Evolutionary conservation across 2,797 vertebrate genomes (phyloP).

Genomic region (Australoheros facetus): DNA sequence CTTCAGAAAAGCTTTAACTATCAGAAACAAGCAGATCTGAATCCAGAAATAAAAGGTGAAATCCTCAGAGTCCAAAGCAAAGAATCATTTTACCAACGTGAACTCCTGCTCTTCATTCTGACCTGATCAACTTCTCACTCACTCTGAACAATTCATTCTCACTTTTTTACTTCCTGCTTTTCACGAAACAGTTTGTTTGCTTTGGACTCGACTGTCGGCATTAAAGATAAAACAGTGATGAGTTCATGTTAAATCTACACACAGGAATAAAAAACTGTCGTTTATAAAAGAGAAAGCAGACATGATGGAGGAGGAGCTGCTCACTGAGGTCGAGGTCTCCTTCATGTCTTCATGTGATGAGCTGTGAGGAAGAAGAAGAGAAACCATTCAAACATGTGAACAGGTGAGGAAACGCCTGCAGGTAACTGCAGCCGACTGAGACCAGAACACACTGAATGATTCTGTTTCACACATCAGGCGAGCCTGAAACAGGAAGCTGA

Average conservation of each 20-base stretch:
- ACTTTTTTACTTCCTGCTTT: background rate
- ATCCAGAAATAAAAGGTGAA: too few species aligned
- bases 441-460: background rate
- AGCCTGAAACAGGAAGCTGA: background rate
- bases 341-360: conserved; percentile 70
- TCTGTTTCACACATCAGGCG: too few species aligned
- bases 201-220: background rate
- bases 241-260: background rate
- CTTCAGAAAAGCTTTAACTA: background rate
- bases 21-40: background rate
- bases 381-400: background rate
- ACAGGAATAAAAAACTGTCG: background rate
- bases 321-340: background rate
- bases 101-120: too few species aligned
- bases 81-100: too few species aligned
- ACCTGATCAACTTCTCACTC: too few species aligned
- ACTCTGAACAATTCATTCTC: too few species aligned
- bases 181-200: background rate
- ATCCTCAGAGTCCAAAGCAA: too few species aligned
- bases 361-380: conserved; percentile 35
- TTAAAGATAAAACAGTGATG: background rate
- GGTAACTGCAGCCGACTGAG: background rate
- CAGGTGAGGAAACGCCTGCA: background rate
- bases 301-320: background rate
- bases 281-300: background rate